Conservation (phyloP, 2,888 invertebrate genomes). For the Chamaedrilus cognettii region DNA sequence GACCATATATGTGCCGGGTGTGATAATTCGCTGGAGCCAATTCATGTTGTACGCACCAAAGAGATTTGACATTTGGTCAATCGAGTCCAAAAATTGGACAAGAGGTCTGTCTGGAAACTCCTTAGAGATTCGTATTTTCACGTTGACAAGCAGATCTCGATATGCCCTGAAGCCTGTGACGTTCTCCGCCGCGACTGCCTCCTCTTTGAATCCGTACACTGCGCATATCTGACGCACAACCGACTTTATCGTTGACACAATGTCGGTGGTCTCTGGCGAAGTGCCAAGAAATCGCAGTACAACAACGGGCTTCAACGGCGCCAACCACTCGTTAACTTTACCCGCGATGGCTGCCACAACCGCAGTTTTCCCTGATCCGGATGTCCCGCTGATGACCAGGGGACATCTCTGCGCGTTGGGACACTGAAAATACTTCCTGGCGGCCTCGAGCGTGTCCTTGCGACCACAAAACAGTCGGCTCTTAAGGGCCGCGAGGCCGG, state of each 20-base stretch:
- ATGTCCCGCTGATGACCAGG: constrained; percentile 32
- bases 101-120: constrained; percentile 13
- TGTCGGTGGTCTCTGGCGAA: constrained; percentile 41
- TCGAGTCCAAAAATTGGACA: constrained; percentile 36
- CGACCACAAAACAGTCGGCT: constrained; percentile 36
- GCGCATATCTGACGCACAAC: constrained; percentile 38
- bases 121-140: constrained; percentile 15
- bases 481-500: constrained; percentile 28
- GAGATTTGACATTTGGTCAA: constrained; percentile 33
- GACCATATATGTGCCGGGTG: constrained; percentile 30
- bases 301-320: background rate
- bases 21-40: constrained; percentile 36
- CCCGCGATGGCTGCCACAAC: constrained; percentile 31
- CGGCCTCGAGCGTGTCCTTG: constrained; percentile 27
- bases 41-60: constrained; percentile 29
- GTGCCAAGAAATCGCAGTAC: constrained; percentile 43
- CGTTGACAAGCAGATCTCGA: constrained; percentile 14
- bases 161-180: constrained; percentile 23
- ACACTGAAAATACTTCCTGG: too few species aligned
- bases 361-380: constrained; percentile 39
- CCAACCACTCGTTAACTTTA: constrained; percentile 23
- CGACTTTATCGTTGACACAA: constrained; percentile 35
- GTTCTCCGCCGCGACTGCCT: constrained; percentile 10
- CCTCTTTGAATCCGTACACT: background rate
- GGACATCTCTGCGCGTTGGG: constrained; percentile 16